Evolutionary conservation across 2,888 invertebrate genomes (phyloP).

Genomic region (Ganaspis brasiliensis): DNA sequence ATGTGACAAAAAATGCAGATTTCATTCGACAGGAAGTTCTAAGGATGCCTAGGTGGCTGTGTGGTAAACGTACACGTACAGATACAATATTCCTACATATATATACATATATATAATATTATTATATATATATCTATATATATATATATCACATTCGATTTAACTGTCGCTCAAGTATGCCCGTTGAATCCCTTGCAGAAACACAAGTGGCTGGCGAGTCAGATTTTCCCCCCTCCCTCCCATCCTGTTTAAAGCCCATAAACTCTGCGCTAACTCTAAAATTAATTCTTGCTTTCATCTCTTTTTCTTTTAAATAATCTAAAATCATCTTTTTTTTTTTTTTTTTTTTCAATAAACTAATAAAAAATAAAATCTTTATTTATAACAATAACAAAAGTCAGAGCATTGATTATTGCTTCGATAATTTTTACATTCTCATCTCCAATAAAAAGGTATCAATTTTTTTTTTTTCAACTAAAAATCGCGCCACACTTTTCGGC

Average conservation of each 20-base stretch:
- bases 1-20: slow-evolving; percentile 78
- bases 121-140: slow-evolving; percentile 55
- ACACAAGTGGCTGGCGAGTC: slow-evolving; percentile 73
- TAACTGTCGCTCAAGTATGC: slow-evolving; percentile 75
- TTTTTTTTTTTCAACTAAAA: too few species aligned
- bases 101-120: slow-evolving; percentile 57
- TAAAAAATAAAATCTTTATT: background rate
- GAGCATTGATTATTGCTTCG: too few species aligned
- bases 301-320: too few species aligned
- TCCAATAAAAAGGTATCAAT: too few species aligned
- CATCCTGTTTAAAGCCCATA: slow-evolving; percentile 38
- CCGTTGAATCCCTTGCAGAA: slow-evolving; percentile 79
- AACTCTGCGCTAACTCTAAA: slow-evolving; percentile 25
- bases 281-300: background rate
- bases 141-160: slow-evolving; percentile 70
- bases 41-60: slow-evolving; percentile 75
- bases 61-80: slow-evolving; percentile 55
- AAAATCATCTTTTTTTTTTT: too few species aligned
- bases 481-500: too few species aligned
- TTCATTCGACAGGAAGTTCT: slow-evolving; percentile 72
- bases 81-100: slow-evolving; percentile 49
- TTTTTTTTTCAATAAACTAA: too few species aligned
- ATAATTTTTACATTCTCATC: too few species aligned
- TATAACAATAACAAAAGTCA: too few species aligned
- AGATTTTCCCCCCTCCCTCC: background rate